Evolutionary conservation across 2,113 vertebrate species (phyloP).

Genomic region (Dendropsophus ebraccatus): DNA sequence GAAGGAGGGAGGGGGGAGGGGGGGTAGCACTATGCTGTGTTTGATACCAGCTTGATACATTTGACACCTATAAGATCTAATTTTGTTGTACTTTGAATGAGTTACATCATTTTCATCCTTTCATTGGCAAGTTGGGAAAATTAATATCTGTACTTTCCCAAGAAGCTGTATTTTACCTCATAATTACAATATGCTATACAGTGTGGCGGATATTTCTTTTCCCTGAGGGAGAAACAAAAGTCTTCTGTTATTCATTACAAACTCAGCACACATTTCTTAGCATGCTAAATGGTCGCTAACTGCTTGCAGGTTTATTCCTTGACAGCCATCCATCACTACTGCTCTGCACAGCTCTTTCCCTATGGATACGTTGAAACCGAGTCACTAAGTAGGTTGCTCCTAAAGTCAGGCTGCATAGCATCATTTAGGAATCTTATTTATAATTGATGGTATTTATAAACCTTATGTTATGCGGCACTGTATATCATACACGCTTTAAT

Average conservation of each 20-base stretch:
- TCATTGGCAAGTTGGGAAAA: not conserved
- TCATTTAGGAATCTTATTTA: not conserved
- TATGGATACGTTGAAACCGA: slow-evolving; percentile 12
- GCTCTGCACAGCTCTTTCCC: not conserved
- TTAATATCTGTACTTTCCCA: slow-evolving; percentile 21
- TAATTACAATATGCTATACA: slow-evolving; percentile 40
- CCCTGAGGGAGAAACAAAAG: slow-evolving; percentile 48
- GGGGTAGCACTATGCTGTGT: not conserved
- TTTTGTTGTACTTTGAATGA: not conserved
- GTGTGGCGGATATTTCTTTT: slow-evolving; percentile 37
- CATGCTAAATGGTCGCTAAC: slow-evolving; percentile 45
- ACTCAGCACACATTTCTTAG: slow-evolving; percentile 19
- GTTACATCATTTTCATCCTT: not conserved
- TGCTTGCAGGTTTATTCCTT: slow-evolving; percentile 33
- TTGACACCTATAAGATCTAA: not conserved
- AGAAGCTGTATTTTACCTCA: slow-evolving; percentile 23
- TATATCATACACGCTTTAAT: too few relatives aligned
- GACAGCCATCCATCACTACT: slow-evolving; percentile 9
- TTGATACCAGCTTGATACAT: not conserved
- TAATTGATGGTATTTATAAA: not conserved
- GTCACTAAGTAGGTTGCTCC: not conserved
- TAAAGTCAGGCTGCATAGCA: not conserved
- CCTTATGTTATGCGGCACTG: not conserved
- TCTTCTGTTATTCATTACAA: slow-evolving; percentile 43
- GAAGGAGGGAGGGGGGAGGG: too few relatives aligned